phyloP scores from a whole-genome alignment of 1,140 invertebrate species.

The Eriosoma lanigerum region DNA sequence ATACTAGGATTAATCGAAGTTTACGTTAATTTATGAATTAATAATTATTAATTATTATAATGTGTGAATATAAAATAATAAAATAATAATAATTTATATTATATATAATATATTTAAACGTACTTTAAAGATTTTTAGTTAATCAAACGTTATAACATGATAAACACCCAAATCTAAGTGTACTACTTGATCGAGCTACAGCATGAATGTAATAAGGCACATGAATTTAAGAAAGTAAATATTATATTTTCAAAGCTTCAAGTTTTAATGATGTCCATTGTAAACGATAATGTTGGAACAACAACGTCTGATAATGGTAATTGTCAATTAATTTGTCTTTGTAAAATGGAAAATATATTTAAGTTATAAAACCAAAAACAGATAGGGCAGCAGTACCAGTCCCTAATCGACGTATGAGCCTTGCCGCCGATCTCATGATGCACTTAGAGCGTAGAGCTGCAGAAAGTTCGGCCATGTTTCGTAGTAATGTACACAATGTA shows the following conservation, averaged over 20 bases:
- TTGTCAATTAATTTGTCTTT: conserved; percentile 2
- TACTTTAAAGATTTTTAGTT: not conserved
- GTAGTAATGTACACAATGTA: conserved; percentile 62
- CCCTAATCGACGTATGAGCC: conserved; percentile 39
- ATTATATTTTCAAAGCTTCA: not conserved
- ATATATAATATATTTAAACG: too few relatives aligned
- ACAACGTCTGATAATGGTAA: not conserved
- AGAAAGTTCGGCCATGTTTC: conserved; percentile 60
- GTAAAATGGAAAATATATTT: not conserved
- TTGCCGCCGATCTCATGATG: conserved; percentile 42
- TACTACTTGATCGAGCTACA: not conserved
- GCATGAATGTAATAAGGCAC: not conserved
- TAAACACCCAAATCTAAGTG: too few relatives aligned
- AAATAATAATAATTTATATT: too few relatives aligned
- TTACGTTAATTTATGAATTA: too few relatives aligned
- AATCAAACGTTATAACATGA: too few relatives aligned
- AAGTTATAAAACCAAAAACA: not conserved
- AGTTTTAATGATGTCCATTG: conserved; percentile 22
- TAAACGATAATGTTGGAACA: not conserved
- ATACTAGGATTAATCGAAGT: too few relatives aligned
- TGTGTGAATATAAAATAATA: too few relatives aligned
- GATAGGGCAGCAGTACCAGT: conserved; percentile 12
- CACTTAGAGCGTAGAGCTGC: conserved; percentile 57
- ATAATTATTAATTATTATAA: too few relatives aligned
- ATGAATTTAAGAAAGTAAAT: not conserved